Evolutionary conservation across 1,140 invertebrate species (phyloP).

Genomic region (Stenopsyche tienmushanensis): DNA sequence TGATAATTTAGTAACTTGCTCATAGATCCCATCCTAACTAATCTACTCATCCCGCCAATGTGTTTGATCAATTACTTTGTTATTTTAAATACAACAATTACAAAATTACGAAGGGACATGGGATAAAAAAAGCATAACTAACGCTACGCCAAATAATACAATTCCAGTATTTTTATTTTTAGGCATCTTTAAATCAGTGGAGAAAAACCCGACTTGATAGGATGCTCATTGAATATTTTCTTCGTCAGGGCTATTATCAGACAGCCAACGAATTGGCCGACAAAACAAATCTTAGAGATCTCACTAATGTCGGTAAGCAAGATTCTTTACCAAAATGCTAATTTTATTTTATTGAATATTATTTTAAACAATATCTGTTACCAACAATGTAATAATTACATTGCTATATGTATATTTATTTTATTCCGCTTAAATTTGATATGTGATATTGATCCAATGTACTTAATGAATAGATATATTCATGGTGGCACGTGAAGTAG

Average conservation of each 20-base stretch:
- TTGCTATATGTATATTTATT: too few relatives aligned
- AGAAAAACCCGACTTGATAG: conserved; percentile 85
- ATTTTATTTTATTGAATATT: not conserved
- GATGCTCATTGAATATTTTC: conserved; percentile 94
- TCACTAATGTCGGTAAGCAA: conserved; percentile 83
- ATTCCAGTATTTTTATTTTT: conserved; percentile 39
- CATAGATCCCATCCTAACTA: too few relatives aligned
- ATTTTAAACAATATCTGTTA: not conserved
- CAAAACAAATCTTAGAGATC: conserved; percentile 77
- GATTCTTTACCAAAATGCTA: not conserved
- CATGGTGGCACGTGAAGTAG: conserved; percentile 85
- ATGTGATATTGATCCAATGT: not conserved
- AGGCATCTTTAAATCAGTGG: conserved; percentile 76
- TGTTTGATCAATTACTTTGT: too few relatives aligned
- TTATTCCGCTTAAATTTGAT: too few relatives aligned
- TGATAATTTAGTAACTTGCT: too few relatives aligned
- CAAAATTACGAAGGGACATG: too few relatives aligned
- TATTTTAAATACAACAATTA: too few relatives aligned
- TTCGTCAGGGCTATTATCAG: conserved; percentile 94
- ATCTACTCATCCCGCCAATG: too few relatives aligned
- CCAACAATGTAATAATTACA: too few relatives aligned
- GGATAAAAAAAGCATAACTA: not conserved
- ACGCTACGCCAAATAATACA: not conserved
- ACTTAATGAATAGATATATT: conserved; percentile 69
- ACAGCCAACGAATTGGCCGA: conserved; percentile 85